Conservation (phyloP, 2,888 invertebrate genomes). For the Ormia ochracea region DNA sequence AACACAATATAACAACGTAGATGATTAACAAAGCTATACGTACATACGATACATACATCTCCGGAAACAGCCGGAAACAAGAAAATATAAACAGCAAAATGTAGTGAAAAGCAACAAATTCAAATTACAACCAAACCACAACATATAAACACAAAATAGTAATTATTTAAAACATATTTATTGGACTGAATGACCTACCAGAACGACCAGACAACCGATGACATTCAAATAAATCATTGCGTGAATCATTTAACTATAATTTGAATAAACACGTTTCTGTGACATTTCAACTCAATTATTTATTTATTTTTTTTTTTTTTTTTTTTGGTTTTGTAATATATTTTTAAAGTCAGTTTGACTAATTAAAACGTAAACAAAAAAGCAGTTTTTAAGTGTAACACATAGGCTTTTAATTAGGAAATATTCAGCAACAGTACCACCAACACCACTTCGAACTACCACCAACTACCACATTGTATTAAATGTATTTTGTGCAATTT, state of each 20-base stretch:
- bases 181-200: not conserved
- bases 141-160: constrained; percentile 9
- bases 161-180: not conserved
- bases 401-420: constrained; percentile 18
- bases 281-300: not conserved
- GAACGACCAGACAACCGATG: not conserved
- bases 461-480: constrained; percentile 30
- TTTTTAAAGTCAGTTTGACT: not conserved
- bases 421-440: constrained; percentile 9
- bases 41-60: not conserved
- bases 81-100: constrained; percentile 7
- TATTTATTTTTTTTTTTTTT: not conserved
- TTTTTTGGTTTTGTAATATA: not conserved
- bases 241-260: constrained; percentile 1
- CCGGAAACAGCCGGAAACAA: constrained; percentile 26
- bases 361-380: constrained; percentile 7
- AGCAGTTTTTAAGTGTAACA: not conserved
- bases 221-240: not conserved
- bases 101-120: not conserved
- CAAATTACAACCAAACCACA: not conserved
- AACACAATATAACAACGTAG: not conserved
- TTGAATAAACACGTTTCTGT: constrained; percentile 21
- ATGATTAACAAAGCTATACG: constrained; percentile 21
- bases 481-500: constrained; percentile 13
- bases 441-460: constrained; percentile 3